phyloP scores from a whole-genome alignment of 2,888 invertebrate genomes.

The Endotricha flammealis region DNA sequence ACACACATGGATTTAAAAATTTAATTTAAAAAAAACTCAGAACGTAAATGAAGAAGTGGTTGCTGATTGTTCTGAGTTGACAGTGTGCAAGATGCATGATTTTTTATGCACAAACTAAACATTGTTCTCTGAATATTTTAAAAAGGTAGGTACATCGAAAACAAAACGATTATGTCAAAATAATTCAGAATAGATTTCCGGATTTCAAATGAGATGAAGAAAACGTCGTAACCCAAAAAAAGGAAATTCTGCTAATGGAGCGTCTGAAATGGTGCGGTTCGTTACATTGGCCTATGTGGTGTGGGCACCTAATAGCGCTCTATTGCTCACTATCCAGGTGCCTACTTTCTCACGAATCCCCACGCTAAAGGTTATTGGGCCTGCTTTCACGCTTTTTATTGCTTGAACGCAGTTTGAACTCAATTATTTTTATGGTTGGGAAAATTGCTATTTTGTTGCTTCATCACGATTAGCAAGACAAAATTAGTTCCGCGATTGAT shows the following conservation, averaged over 20 bases:
- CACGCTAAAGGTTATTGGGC: constrained; percentile 72
- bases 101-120: too few relatives aligned
- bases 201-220: constrained; percentile 7
- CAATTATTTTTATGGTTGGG: constrained; percentile 76
- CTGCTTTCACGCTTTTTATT: constrained; percentile 76
- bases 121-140: too few relatives aligned
- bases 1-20: constrained; percentile 1
- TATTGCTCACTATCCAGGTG: constrained; percentile 70
- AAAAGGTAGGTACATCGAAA: too few relatives aligned
- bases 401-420: constrained; percentile 76
- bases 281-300: constrained; percentile 58
- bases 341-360: constrained; percentile 60
- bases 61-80: too few relatives aligned
- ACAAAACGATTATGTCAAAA: too few relatives aligned
- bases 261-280: constrained; percentile 52
- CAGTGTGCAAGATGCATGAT: too few relatives aligned
- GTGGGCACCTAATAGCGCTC: constrained; percentile 65
- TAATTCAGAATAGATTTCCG: too few relatives aligned
- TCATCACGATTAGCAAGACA: constrained; percentile 72
- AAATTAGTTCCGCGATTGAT: constrained; percentile 70
- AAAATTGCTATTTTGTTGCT: constrained; percentile 77
- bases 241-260: constrained; percentile 47
- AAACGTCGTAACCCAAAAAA: constrained; percentile 31
- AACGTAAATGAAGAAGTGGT: too few relatives aligned
- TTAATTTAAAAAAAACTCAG: too few relatives aligned